Base-by-base conservation (phyloP, 2,113 vertebrate species). In the Litocranius walleri region DNA sequence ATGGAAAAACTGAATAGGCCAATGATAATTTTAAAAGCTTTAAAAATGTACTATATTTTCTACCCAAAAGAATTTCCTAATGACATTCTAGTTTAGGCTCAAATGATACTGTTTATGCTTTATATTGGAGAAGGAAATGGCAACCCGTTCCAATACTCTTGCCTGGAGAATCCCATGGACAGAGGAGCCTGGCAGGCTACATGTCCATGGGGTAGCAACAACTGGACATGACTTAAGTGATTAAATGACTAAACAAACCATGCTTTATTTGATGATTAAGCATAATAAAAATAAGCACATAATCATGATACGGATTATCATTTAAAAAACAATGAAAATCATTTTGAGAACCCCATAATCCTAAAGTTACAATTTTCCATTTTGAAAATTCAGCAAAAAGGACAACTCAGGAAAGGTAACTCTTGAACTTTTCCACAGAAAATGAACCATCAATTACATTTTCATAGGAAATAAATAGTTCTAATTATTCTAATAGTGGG, bases 361-460 rank as follows among this genome's bases (percentile, higher is more conserved):
- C 62, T n/a, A 89, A 96, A 91, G 48, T 19, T 83, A 93, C 16
- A 50, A 61, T 56, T 56, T 91, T 67, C 27, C 45, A 50, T 52
- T 96, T 80, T 81, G 11, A 91, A 93, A 96, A 95, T 52, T 54
- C 15, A 94, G 30, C 30, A 82, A 87, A 56, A 21, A 95, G 81
- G 27, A 36, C 36, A 89, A 36, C 36, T 90, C 15, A 92, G 15
- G 81, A 25, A 62, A 97, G 7, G n/a, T 4, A 12, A 40, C 48
- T 84, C n/a, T 91, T 50, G 59, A 12, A 54, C 40, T 94, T 86
- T 82, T 87, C 30, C 83, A 74, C 7, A 33, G 61, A 95, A 96
- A 97, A 77, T 54, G 14, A 13, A 94, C n/a, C 21, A 80, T 64
- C 59, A 94, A 83, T 89, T 36, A 89, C 23, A 87, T 14, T 67